Evolutionary conservation across 2,888 invertebrate species (phyloP), one percentile per base, ranked within the genome.

Genomic region (Abscondita cerata): DNA sequence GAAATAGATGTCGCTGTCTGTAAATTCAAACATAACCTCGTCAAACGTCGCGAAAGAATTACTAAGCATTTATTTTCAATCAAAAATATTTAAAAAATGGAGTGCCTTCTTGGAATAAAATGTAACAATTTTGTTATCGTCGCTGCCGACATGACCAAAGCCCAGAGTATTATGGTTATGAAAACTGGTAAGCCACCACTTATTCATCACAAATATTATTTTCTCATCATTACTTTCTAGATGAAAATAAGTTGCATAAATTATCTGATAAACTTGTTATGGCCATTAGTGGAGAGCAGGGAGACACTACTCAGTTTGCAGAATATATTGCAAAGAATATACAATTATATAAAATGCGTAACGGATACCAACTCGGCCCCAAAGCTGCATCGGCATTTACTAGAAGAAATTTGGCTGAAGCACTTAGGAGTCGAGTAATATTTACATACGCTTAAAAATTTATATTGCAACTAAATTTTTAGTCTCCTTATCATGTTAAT

Each of bases 301-400:
- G 99, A 0, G 99, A 99, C 78, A 93, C 96, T 0, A 92, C n/a
- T n/a, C 98, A 99, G 78, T 99, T 99, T 82, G 95, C 98, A 1
- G 98, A 99, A 78, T 99, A 95, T 76, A 97, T 98, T 73, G 90
- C 93, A 1, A 98, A 98, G 81, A 99, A 99, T 79, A 92, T 99
- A 72, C 96, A 98, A 71, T 83, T 99, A 36, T 99, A 99, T 80
- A 98, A 97, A 84, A 98, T 99, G 95, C 88, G 97, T 67, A 97
- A 99, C 81, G 96, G 96, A 2, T 99, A 99, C 80, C 98, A 98
- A 80, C 80, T 99, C 57, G 93, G 95, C 8, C 96, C 98, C 0
- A 86, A 88, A 68, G 93, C 96, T 15, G 96, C 98, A 0, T 95
- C 97, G 0, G 91, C 91, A 77, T 99, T 95, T 76, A 97, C 98